Conservation (phyloP, 1,140 invertebrate genomes). For the Sweltsa coloradensis region DNA sequence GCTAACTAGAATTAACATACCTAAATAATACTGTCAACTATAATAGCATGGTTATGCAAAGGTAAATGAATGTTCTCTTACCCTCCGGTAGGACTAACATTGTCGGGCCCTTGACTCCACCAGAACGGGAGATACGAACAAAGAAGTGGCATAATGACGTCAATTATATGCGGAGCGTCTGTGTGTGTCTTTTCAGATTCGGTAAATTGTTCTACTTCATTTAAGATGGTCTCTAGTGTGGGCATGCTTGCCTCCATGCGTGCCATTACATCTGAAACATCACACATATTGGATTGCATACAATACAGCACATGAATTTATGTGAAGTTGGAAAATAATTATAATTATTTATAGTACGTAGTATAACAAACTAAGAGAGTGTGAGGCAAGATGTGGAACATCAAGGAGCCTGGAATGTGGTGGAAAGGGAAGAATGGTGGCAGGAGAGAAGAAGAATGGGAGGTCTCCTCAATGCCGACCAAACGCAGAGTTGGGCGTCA, state of each 20-base stretch:
- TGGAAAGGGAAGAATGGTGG: no score
- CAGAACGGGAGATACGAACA: slow-evolving; percentile 97
- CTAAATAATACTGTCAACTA: no score
- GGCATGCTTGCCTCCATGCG: slow-evolving; percentile 92
- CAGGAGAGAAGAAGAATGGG: no score
- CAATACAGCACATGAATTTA: slow-evolving; percentile 13
- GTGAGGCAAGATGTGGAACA: no score
- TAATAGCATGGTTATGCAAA: no score
- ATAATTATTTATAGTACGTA: no score
- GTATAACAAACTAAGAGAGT: no score
- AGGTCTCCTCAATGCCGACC: no score
- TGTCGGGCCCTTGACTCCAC: slow-evolving; percentile 96
- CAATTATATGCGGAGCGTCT: slow-evolving; percentile 91
- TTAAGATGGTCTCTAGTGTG: slow-evolving; percentile 79
- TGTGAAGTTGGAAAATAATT: slow-evolving; percentile 8
- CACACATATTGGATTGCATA: background rate
- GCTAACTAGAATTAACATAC: no score
- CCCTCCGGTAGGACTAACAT: slow-evolving; percentile 76
- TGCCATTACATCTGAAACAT: slow-evolving; percentile 77
- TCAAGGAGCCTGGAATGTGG: no score
- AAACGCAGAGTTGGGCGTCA: no score
- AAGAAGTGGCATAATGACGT: slow-evolving; percentile 90
- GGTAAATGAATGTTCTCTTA: slow-evolving; percentile 30
- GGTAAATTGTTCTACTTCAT: slow-evolving; percentile 90
- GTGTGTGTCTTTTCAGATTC: slow-evolving; percentile 85